Percentiles rank a stretch among this genome's conserved stretches.
Conservation (phyloP, 1,140 invertebrate species). For the Metopolophium dirhodum region DNA sequence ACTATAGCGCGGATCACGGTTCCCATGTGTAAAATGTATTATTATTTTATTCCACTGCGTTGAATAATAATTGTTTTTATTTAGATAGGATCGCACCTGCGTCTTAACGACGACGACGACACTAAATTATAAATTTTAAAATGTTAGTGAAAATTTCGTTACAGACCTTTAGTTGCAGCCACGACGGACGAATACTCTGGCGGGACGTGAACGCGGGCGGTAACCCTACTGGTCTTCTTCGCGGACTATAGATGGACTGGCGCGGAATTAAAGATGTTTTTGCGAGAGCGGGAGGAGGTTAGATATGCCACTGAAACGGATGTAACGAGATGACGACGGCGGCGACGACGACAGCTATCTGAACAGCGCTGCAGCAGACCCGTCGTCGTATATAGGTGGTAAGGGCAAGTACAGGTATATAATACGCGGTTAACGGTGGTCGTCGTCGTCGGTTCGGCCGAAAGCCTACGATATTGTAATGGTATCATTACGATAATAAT, state of each 20-base stretch:
- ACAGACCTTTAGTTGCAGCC: not conserved
- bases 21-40: no score
- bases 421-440: not conserved
- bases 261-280: not conserved
- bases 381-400: not conserved
- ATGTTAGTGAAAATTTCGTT: not conserved
- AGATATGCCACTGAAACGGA: not conserved
- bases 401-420: not conserved
- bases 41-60: not conserved
- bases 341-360: not conserved
- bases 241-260: not conserved
- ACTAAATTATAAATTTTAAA: not conserved
- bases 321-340: not conserved
- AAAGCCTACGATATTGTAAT: not conserved
- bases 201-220: not conserved
- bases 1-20: no score
- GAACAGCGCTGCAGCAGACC: not conserved
- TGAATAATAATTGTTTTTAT: not conserved
- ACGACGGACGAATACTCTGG: not conserved
- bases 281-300: not conserved
- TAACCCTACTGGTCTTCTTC: not conserved
- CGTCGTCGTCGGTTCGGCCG: not conserved
- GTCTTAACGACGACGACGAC: not conserved
- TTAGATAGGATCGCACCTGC: not conserved
- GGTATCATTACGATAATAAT: not conserved